Conservation (phyloP, 2,113 vertebrate species). For the Carlito syrichta region DNA sequence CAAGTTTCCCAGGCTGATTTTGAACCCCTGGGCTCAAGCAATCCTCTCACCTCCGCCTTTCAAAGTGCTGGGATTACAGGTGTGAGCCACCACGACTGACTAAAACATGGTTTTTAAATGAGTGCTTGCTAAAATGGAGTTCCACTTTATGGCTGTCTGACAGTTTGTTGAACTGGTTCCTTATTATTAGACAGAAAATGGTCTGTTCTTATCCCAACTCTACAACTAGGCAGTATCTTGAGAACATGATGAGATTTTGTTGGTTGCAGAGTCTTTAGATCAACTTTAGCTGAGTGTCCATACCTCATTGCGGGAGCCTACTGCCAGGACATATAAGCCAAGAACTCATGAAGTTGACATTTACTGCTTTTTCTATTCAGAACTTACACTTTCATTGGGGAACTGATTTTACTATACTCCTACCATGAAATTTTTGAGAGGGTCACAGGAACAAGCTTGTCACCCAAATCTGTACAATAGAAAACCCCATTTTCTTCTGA, state of each 20-base stretch:
- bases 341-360: neutral
- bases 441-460: neutral
- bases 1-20: no score
- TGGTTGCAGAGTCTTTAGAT: neutral
- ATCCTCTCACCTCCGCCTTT: no score
- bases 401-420: neutral
- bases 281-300: neutral
- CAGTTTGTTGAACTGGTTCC: neutral
- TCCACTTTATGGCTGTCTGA: neutral
- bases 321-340: neutral
- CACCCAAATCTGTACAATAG: no score
- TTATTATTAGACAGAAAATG: neutral
- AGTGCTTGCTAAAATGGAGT: neutral
- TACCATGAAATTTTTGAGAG: neutral
- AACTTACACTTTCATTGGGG: neutral
- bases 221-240: fast-evolving
- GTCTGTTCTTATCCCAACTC: neutral
- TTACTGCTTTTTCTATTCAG: neutral
- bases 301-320: fast-evolving
- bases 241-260: neutral
- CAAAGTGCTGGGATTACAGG: no score
- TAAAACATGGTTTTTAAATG: neutral
- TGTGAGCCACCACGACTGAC: no score
- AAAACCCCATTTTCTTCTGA: neutral
- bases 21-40: no score